Base-by-base conservation (phyloP, 2,797 vertebrate species). In the Falco rusticolus region DNA sequence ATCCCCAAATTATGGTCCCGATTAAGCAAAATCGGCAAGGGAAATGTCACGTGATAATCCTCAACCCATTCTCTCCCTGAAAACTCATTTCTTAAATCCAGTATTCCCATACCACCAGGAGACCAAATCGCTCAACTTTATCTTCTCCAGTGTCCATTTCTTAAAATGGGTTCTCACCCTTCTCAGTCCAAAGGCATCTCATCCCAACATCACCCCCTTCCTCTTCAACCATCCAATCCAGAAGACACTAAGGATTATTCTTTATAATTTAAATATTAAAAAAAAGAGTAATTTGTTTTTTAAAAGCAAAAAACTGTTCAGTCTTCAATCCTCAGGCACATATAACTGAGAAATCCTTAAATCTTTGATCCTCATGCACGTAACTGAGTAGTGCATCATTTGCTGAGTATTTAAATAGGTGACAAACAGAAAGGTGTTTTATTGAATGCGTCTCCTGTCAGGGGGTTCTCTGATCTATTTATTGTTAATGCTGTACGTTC, bases 291-390 rank as follows among this genome's bases (percentile, higher is more conserved):
- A 45, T 45, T 45, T 43, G 16, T 7, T 65, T 65, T 74, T 37
- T n/a, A 48, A 37, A 45, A 45, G 43, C 19, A 18, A 64, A 48
- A 28, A 63, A 0, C 21, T n/a, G 37, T 24, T 50, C 18, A 14
- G 17, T 28, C 24, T n/a, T 13, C 3, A 2, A 12, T 6, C 2
- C 1, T 53, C 24, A 6, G 1, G 11, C 37, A 54, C n/a, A 54
- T 15, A 10, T 41, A 76, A 65, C 14, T 5, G 15, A 77, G 34
- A 63, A 70, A n/a, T 8, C 21, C 45, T 41, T 48, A 16, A 13
- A 39, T 28, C 25, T n/a, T 13, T 2, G 2, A 12, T 6, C 2
- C 1, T 54, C 22, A 6, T 1, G 11, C 37, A 54, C 13, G 13
- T 45, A 76, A 65, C 16, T 4, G 15, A 77, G 34, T 43, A 47